phyloP scores from a whole-genome alignment of 2,888 invertebrate species.

The Miltochrista miniata region DNA sequence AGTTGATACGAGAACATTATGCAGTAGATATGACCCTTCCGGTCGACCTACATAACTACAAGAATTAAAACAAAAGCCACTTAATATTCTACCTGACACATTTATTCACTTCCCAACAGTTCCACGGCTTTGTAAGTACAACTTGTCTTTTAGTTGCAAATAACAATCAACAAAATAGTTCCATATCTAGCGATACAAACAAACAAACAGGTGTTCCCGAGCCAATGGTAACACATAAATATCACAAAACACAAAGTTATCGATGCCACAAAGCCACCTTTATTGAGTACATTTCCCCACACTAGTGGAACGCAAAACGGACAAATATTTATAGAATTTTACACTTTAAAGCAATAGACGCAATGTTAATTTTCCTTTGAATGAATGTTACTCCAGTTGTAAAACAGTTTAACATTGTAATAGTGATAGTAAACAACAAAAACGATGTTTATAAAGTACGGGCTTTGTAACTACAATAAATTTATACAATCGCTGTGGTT shows the following conservation, averaged over 20 bases:
- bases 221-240: slow-evolving; percentile 75
- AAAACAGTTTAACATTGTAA: slow-evolving; percentile 59
- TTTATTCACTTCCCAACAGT: neutral
- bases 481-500: slow-evolving; percentile 52
- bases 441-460: slow-evolving; percentile 59
- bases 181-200: slow-evolving; percentile 27
- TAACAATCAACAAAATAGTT: slow-evolving; percentile 27
- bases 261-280: slow-evolving; percentile 76
- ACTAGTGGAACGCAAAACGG: slow-evolving; percentile 54
- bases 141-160: neutral
- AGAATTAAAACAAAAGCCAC: no score
- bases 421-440: slow-evolving; percentile 71
- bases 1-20: no score
- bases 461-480: slow-evolving; percentile 58
- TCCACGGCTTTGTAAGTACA: no score
- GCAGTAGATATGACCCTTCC: no score
- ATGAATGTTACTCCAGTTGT: no score
- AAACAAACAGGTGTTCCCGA: slow-evolving; percentile 61
- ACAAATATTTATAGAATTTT: slow-evolving; percentile 23
- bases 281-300: slow-evolving; percentile 67
- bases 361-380: slow-evolving; percentile 34
- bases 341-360: slow-evolving; percentile 24
- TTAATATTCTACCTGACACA: neutral
- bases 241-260: slow-evolving; percentile 78
- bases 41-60: no score